Evolutionary conservation across 2,113 vertebrate genomes (phyloP).

Genomic region (Okapia johnstoni): DNA sequence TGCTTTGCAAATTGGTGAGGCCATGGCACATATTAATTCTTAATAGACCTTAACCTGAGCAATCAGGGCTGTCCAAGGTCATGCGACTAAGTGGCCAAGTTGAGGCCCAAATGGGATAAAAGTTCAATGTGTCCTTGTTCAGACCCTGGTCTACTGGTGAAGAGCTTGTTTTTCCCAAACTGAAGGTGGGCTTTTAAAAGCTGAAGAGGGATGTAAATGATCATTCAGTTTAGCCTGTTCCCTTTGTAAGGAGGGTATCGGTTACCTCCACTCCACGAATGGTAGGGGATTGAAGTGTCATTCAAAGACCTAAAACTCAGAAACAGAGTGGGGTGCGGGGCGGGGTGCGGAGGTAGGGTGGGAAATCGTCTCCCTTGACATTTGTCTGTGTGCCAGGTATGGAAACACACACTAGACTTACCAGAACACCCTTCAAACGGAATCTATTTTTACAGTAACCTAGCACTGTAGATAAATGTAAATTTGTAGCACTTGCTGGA

Average conservation of each 20-base stretch:
- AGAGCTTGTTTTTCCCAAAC: neutral
- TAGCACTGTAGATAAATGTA: neutral
- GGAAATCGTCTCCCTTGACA: neutral
- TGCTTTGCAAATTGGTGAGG: neutral
- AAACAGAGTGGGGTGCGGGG: rapidly evolving
- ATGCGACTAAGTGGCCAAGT: neutral
- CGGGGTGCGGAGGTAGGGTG: neutral
- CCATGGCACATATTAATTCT: neutral
- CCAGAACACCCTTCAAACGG: neutral
- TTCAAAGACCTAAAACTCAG: neutral
- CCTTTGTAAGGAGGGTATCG: neutral
- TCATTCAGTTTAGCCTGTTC: neutral
- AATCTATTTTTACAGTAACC: neutral
- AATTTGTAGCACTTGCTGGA: neutral
- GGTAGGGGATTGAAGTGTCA: neutral
- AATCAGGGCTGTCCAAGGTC: neutral
- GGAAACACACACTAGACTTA: neutral
- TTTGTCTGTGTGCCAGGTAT: neutral
- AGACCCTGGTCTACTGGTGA: neutral
- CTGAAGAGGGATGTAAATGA: neutral
- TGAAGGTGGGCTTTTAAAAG: neutral
- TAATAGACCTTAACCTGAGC: neutral
- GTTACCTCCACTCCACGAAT: neutral
- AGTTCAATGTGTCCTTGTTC: neutral
- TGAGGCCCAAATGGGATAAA: neutral